Base-by-base conservation (phyloP, 2,888 invertebrate species). In the Drosophila histrio region DNA sequence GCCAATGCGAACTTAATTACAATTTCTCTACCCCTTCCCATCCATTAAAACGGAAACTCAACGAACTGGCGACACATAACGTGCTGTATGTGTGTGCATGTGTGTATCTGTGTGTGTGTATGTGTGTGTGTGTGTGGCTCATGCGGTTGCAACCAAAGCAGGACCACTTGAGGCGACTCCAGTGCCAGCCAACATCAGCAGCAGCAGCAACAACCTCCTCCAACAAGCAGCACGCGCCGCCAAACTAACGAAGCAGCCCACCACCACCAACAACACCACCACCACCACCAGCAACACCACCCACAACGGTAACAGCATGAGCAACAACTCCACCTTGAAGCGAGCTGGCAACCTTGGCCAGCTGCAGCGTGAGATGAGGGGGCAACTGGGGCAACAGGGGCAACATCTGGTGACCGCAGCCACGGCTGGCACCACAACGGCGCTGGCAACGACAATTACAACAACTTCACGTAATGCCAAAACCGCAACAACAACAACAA, bases 161-260 rank as follows among this genome's bases (percentile, higher is more conserved):
- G 89, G 89, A 89, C 89, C 86, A 87, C 89, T 89, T 83, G 89
- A 90, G 80, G 87, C 79, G 75, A 89, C 72, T 69, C 66, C 81
- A 73, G 46, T 65, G 60, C 61, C 87, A 72, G 54, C 66, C 62
- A 70, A 24, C 57, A 50, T 49, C 65, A 62, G 19, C 73, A 66
- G 58, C 64, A 50, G 53, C 65, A 62, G 19, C 73, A 66, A 56
- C 64, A 79, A 57, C 67, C 63, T 46, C 62, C 71, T 44, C 61
- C 75, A 53, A 43, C 58, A 68, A 39, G 49, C 68, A 72, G 81
- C 78, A 85, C 74, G 73, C 72, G 63, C 59, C 74, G 70, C 72
- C 68, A 79, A 81, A 78, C 61, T 76, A 80, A 84, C 84, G 84
- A 88, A 88, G 54, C 84, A 74, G 56, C 88, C 84, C 87, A 88